A percentile compares a stretch with the other conserved stretches of the same genome.
Conservation (phyloP, 2,888 invertebrate species). For the Temnothorax rugatulus region DNA sequence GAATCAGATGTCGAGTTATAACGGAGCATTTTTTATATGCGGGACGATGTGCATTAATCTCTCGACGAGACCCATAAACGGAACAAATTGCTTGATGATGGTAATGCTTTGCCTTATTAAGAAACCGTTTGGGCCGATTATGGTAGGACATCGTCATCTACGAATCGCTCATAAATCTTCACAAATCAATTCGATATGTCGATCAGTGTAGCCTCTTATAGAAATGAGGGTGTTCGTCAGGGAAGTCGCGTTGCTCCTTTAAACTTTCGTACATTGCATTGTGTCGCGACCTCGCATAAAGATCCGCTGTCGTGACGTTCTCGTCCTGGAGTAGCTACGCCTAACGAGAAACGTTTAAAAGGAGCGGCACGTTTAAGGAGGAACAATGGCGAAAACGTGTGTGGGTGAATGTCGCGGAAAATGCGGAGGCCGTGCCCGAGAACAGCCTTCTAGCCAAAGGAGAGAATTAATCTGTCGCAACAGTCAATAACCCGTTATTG, state of each 20-base stretch:
- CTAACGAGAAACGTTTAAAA: constrained; percentile 59
- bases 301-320: constrained; percentile 48
- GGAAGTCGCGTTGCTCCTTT: constrained; percentile 54
- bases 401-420: constrained; percentile 60
- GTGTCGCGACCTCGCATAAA: constrained; percentile 45
- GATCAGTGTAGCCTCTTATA: constrained; percentile 54
- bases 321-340: constrained; percentile 23
- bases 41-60: not conserved
- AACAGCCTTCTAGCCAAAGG: constrained; percentile 33
- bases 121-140: constrained; percentile 45
- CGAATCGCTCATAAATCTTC: constrained; percentile 64
- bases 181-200: constrained; percentile 64
- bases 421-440: constrained; percentile 50
- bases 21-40: not conserved
- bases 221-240: constrained; percentile 21
- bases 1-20: not conserved
- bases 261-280: constrained; percentile 41
- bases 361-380: constrained; percentile 51
- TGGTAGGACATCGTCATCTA: constrained; percentile 16
- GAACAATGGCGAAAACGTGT: constrained; percentile 63
- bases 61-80: not conserved
- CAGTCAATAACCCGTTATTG: not conserved
- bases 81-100: constrained; percentile 39
- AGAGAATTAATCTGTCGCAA: constrained; percentile 37
- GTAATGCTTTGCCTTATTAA: constrained; percentile 58